Evolutionary conservation across 2,888 invertebrate species (phyloP), one percentile per base, ranked within the genome.

Genomic region (Copidosoma aretas): DNA sequence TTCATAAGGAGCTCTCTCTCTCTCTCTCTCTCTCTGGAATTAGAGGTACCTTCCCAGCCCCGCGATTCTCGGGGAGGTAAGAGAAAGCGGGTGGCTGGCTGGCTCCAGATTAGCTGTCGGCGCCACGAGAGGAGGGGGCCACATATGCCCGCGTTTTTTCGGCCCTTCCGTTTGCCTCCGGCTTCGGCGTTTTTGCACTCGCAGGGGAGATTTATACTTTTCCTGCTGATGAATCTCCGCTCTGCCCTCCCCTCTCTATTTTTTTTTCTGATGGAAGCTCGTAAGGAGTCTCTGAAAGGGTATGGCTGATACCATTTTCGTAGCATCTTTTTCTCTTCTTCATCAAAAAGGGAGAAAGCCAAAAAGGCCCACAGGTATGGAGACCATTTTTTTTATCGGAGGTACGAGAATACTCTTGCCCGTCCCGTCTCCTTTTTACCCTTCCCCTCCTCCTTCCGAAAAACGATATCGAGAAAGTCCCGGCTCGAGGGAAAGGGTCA

Each of bases 101-200:
- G 56, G 64, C 60, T 53, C 52, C 61, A 58, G 67, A 67, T 70
- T 67, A 64, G 70, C 70, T 61, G 67, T 67, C 60, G 67, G 57
- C 57, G 43, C 51, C 17, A 39, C 17, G 46, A 39, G 22, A 22
- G 24, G 25, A 15, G 24, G 49, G 52, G 59, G 62, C 57, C 56
- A 53, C 58, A 19, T 17, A 22, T 53, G 58, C 65, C 52, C 61
- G 58, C 61, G 69, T 52, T 58, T 64, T 56, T 64, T 61, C 46
- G 17, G 17, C 21, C 15, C 57, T 10, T 24, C 19, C 56, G 12
- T 53, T 54, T 56, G 54, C 51, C 39, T 59, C 46, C 58, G 51
- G 25, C 51, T 8, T 61, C 49, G 22, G 39, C 49, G 39, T 64
- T 43, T 59, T 25, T 56, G 58, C 61, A 56, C 56, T 24, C 43